A percentile compares a stretch with the other conserved stretches of the same genome.
These are phyloP conservation scores for Trichonephila clavata DNA, from an alignment of 1,140 invertebrate species.

Conservation along the genomic window DNA sequence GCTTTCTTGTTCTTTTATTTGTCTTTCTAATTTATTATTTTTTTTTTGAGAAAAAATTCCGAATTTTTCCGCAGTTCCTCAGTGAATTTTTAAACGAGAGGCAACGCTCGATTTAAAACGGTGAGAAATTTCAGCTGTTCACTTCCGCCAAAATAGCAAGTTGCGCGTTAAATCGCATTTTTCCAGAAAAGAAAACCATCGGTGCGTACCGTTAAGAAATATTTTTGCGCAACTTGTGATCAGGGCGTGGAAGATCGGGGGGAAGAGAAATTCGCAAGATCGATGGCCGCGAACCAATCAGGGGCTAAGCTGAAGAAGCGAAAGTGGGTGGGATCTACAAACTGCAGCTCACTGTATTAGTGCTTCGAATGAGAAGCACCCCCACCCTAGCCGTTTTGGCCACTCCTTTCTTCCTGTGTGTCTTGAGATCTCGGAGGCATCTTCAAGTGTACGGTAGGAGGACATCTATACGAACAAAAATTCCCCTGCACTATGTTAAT, in stretches of 20 bases:
- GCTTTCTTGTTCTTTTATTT: too few relatives aligned
- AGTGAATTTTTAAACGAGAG: not conserved
- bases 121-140: constrained; percentile 15
- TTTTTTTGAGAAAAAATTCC: too few relatives aligned
- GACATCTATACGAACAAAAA: constrained; percentile 58
- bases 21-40: too few relatives aligned
- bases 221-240: constrained; percentile 57
- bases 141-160: not conserved
- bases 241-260: constrained; percentile 43
- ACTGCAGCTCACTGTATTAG: constrained; percentile 19
- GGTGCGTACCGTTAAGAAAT: constrained; percentile 42
- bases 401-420: constrained; percentile 62
- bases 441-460: constrained; percentile 46
- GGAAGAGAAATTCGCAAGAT: constrained; percentile 51
- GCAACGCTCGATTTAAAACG: not conserved
- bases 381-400: constrained; percentile 38
- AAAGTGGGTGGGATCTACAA: constrained; percentile 59
- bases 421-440: constrained; percentile 57
- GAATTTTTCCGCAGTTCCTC: too few relatives aligned
- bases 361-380: constrained; percentile 49
- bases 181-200: constrained; percentile 58
- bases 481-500: constrained; percentile 66
- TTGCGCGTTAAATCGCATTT: constrained; percentile 42
- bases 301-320: constrained; percentile 56
- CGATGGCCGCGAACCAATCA: constrained; percentile 66